Conservation (phyloP, 2,888 invertebrate species). For the Cryptocephalus primarius region DNA sequence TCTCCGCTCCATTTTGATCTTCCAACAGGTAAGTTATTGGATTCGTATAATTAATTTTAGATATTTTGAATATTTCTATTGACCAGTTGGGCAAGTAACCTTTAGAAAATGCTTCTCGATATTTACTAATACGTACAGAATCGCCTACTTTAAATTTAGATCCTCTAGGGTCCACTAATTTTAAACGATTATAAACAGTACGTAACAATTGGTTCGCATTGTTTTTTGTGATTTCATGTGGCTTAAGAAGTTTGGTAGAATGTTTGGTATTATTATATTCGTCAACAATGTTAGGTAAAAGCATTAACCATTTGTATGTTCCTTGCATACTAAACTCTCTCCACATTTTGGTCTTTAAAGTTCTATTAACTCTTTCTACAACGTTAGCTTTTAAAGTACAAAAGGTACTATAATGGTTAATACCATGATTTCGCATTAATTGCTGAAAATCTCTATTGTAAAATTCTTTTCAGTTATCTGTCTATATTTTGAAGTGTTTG, state of each 20-base stretch:
- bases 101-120: conserved; percentile 25
- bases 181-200: conserved; percentile 15
- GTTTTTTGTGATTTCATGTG: conserved; percentile 24
- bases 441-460: conserved; percentile 17
- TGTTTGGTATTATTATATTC: conserved; percentile 27
- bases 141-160: conserved; percentile 10
- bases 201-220: conserved; percentile 19
- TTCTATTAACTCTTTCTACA: conserved; percentile 19
- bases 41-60: conserved; percentile 19
- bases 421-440: conserved; percentile 16
- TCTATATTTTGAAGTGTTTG: neutral
- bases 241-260: conserved; percentile 25
- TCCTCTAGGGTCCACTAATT: conserved; percentile 10
- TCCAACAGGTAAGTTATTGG: conserved; percentile 23
- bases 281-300: conserved; percentile 5
- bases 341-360: conserved; percentile 17
- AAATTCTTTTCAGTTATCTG: conserved; percentile 22
- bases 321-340: conserved; percentile 22
- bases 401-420: conserved; percentile 18
- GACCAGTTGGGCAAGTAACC: conserved; percentile 27
- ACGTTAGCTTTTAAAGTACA: conserved; percentile 13
- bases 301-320: conserved; percentile 20
- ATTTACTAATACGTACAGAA: conserved; percentile 23
- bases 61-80: conserved; percentile 26
- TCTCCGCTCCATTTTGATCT: conserved; percentile 16